Percentiles rank a stretch among this genome's conserved stretches.
These are phyloP conservation scores for Pagrus major DNA, from an alignment of 2,113 vertebrate genomes.

Conservation along the genomic window DNA sequence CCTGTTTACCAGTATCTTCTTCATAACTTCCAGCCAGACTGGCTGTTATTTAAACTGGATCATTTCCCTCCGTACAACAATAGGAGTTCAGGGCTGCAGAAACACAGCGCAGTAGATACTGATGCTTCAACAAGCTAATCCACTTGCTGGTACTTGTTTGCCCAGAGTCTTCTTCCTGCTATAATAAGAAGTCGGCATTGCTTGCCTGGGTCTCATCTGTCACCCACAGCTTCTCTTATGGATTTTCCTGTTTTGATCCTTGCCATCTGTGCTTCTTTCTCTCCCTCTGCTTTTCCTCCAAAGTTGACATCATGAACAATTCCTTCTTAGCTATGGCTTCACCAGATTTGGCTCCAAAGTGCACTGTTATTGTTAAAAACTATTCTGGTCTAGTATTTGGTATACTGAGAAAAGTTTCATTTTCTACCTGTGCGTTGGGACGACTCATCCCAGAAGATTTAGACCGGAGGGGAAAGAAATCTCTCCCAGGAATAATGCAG, in stretches of 20 bases:
- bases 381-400: constrained; percentile 35
- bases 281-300: constrained; percentile 52
- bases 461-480: constrained; percentile 6
- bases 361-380: constrained; percentile 40
- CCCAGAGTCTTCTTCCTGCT: constrained; percentile 49
- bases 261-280: constrained; percentile 75
- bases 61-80: constrained; percentile 43
- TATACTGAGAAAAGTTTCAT: not conserved
- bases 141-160: constrained; percentile 77
- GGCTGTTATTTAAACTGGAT: constrained; percentile 46
- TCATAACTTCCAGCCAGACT: constrained; percentile 42
- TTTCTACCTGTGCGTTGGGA: not conserved
- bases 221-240: constrained; percentile 74
- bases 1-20: constrained; percentile 35
- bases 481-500: not conserved
- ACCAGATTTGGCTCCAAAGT: constrained; percentile 34
- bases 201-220: constrained; percentile 74
- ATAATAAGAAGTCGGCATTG: constrained; percentile 65
- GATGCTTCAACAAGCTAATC: constrained; percentile 60
- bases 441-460: constrained; percentile 10
- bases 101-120: constrained; percentile 38
- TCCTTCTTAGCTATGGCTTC: constrained; percentile 50
- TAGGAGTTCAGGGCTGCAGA: constrained; percentile 36
- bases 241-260: constrained; percentile 77
- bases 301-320: constrained; percentile 63